Evolutionary conservation across 2,888 invertebrate species (phyloP), one percentile per base, ranked within the genome.

Genomic region (Luperina nickerlii): DNA sequence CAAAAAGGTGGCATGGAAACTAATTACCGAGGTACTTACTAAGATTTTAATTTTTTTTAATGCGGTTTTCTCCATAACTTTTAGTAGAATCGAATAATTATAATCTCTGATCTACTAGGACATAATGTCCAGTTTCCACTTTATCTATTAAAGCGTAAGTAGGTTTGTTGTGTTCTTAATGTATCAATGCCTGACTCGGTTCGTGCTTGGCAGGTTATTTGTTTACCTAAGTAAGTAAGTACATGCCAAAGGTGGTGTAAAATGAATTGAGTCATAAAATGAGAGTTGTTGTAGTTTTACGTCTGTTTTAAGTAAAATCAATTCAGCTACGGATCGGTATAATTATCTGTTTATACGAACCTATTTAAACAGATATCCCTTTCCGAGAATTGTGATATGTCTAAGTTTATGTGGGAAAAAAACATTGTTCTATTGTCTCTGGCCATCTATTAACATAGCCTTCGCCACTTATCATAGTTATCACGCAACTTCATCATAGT

Each of bases 351-450:
- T 80, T 80, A 83, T 87, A 84, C 70, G 60, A 79, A 86, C 72
- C 54, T 83, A 81, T 83, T 78, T 60, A 83, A 71, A 74, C 83
- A 85, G 73, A 81, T 82, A 87, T 85, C 81, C 87, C 86, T 90
- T 95, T 94, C 94, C 91, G 84, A 93, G 95, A 95, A 95, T 88
- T 91, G 91, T 91, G 93, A 94, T 94, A 92, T 92, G 93, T 93
- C 92, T 94, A 94, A 80, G 84, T 74, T 77, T 93, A 94, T 94
- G 94, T 96, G 96, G 93, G 96, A 96, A 92, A 79, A 94, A 92
- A 89, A 91, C 95, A 96, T 96, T 96, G 96, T 96, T 96, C 96
- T 93, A 96, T 96, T 96, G 96, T 96, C 91, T 93, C 86, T 92
- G 91, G 89, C 88, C 92, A 93, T 91, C 91, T 93, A 95, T 96